Evolutionary conservation across 2,888 invertebrate species (phyloP), one percentile per base, ranked within the genome.

Genomic region (Harpalus rubripes): DNA sequence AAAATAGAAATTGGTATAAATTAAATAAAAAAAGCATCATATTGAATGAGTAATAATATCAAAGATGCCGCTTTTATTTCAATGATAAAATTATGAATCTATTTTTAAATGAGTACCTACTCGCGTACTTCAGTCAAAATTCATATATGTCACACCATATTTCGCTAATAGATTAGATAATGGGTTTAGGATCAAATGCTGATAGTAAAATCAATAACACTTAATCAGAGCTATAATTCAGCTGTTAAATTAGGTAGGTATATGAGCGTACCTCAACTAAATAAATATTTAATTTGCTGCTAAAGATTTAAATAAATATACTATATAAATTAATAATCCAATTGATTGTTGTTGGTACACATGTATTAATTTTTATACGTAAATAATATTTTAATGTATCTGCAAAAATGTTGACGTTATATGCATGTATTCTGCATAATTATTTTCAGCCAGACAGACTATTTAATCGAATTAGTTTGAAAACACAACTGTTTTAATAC

Each of bases 261-360:
- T 52, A 12, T 10, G 44, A 8, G 44, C 12, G 5, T 52, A 52
- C 10, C 44, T 52, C 44, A 10, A 10, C 44, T 52, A 12, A 12
- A 52, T 52, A 52, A 61, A 61, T 18, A 61, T 61, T 61, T 61
- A 10, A 61, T 61, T 61, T 16, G 22, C 16, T 61, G 16, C 16
- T 18, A 61, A 5, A 61, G 22, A 1, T 15, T 10, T 16, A 12
- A 61, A 7, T 61, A 22, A 22, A 22, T 3, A 22, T 22, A 22
- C 22, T 22, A 22, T 3, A 22, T 1, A 22, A n/a, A 61, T 61
- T 61, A 22, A 18, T 61, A 18, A 52, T 15, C 12, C n/a, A 15
- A 15, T 18, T 10, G 61, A 12, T 15, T n/a, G n/a, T n/a, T n/a
- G n/a, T 1, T 61, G 61, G 2, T 2, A 7, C 15, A 61, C 5